Conservation (phyloP, 2,797 vertebrate species). For the Spinus olivaceus region DNA sequence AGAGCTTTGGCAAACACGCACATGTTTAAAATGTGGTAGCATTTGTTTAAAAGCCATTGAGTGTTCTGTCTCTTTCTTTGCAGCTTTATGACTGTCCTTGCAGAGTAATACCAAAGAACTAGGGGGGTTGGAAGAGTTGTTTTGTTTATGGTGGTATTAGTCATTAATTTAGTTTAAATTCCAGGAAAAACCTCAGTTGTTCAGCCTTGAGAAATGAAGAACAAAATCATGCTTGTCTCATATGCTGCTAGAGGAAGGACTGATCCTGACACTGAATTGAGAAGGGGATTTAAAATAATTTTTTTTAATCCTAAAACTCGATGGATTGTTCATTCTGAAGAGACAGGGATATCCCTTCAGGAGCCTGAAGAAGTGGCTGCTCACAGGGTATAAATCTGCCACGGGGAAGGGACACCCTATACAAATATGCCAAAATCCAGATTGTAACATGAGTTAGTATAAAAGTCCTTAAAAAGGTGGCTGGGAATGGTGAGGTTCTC, state of each 20-base stretch:
- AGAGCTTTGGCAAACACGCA: background rate
- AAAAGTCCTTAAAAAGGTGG: background rate
- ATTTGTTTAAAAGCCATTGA: constrained; percentile 27
- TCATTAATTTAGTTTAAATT: background rate
- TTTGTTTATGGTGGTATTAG: background rate
- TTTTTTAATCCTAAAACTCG: background rate
- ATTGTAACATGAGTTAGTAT: background rate
- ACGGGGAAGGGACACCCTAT: background rate
- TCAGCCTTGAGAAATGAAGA: background rate
- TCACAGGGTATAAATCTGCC: background rate
- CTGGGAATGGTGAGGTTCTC: background rate
- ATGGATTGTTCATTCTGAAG: background rate
- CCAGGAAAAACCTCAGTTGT: background rate
- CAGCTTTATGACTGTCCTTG: background rate
- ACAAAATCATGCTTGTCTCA: background rate
- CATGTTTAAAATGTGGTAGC: constrained; percentile 31
- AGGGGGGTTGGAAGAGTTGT: background rate
- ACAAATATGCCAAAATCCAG: background rate
- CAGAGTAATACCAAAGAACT: background rate
- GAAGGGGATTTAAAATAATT: background rate
- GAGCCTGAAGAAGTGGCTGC: background rate
- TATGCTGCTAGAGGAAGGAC: background rate
- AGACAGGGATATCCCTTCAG: background rate
- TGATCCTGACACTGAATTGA: background rate
- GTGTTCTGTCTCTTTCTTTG: constrained; percentile 1